Base-by-base conservation (phyloP, 1,140 invertebrate genomes). In the Tribolium castaneum region DNA sequence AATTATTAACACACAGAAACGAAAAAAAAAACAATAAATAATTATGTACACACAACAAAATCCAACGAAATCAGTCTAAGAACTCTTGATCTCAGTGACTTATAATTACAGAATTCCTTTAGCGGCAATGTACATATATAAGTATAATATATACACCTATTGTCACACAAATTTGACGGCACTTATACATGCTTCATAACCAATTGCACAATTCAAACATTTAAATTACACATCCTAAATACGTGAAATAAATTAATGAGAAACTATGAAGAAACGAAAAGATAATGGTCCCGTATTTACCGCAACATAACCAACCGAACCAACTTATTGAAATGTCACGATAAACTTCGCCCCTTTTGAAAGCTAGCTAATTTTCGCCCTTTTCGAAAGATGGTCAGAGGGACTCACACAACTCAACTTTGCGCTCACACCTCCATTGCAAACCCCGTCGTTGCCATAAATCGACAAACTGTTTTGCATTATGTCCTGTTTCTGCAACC, bases 311-410 rank as follows among this genome's bases (percentile, higher is more conserved):
- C 22, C 6, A 66, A 35, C 7, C 30, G 34, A 12, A 66, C 30
- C 25, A 14, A 66, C 59, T 35, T 30, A 66, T 35, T 66, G 59
- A 66, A 66, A 66, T 10, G 59, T 66, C 12, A 66, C 59, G 59
- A 66, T 73, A 54, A 75, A 75, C 54, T 75, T 75, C n/a, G 50
- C 56, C 12, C 70, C 71, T 13, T 78, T 77, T 14, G 25, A 66
- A 80, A 84, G 85, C 85, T 86, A 86, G 83, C 85, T 86, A 81
- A 86, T 86, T 77, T 86, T 86, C 62, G 83, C 81, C 51, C 85
- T 81, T 83, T 86, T 86, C 12, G 82, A 78, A 22, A 52, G 16
- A 14, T 80, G 81, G 56, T 86, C 85, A 12, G 85, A 82, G 6
- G 85, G 85, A 82, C 85, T 86, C 14, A 82, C 79, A 51, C 85